Evolutionary conservation across 2,797 vertebrate genomes (phyloP).

Genomic region (Botia almorhae): DNA sequence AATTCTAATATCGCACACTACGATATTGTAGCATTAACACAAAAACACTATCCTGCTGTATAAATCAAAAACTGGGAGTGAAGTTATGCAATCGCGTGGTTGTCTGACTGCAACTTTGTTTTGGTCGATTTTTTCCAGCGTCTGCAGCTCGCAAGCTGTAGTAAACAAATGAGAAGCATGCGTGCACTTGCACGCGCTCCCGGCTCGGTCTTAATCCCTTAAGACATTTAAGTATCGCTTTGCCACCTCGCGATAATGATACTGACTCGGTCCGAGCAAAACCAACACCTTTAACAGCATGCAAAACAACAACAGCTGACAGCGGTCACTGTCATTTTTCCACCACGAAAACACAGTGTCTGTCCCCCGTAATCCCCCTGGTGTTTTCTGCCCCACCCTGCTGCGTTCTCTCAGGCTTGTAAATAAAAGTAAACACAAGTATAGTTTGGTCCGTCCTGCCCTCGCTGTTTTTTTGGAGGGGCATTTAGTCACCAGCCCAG

Average conservation of each 20-base stretch:
- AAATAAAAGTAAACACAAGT: slow-evolving; percentile 5
- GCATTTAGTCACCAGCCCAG: slow-evolving; percentile 35
- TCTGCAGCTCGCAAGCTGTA: slow-evolving; percentile 4
- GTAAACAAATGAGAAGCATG: slow-evolving; percentile 45
- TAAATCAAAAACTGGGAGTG: not conserved
- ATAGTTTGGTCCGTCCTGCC: slow-evolving; percentile 9
- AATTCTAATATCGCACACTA: too few species aligned
- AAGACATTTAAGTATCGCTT: slow-evolving; percentile 43
- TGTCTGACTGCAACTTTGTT: slow-evolving; percentile 31
- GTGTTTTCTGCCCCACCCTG: slow-evolving; percentile 26
- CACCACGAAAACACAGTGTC: slow-evolving; percentile 41
- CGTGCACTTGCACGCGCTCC: slow-evolving; percentile 41
- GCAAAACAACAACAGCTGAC: slow-evolving; percentile 50
- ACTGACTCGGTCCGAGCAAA: slow-evolving; percentile 24
- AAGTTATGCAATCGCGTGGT: not conserved
- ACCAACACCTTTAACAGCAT: slow-evolving; percentile 35
- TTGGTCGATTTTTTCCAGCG: slow-evolving; percentile 6
- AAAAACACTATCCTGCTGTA: too few species aligned
- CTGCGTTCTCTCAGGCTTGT: slow-evolving; percentile 1
- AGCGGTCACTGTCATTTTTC: slow-evolving; percentile 47
- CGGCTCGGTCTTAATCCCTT: slow-evolving; percentile 34
- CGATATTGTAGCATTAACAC: too few species aligned
- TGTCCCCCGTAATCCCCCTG: slow-evolving; percentile 13
- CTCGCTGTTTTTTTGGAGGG: not conserved
- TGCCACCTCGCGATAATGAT: slow-evolving; percentile 32